Conservation (phyloP, 2,113 vertebrate species). For the Coptodon rendalli region DNA sequence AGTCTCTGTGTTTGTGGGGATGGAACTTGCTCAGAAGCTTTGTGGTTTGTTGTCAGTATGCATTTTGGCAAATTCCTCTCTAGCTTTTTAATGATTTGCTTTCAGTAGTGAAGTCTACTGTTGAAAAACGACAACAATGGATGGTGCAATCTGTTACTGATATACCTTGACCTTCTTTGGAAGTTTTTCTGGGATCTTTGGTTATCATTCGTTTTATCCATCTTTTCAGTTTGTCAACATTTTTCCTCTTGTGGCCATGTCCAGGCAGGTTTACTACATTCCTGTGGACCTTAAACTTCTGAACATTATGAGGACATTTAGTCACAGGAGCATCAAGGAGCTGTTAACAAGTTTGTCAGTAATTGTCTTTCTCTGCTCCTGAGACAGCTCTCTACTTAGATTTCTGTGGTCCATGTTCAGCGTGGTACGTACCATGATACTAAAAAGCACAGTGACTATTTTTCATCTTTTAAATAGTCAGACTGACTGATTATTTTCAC, state of each 20-base stretch:
- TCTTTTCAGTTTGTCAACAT: neutral
- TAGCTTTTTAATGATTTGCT: neutral
- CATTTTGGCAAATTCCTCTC: neutral
- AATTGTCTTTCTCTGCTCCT: neutral
- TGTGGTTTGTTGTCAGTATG: neutral
- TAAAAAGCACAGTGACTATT: neutral
- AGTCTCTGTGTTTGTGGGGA: neutral
- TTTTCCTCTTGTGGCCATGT: neutral
- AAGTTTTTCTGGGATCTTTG: neutral
- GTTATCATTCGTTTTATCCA: neutral
- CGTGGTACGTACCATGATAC: neutral
- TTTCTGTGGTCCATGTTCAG: neutral
- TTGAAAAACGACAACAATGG: neutral
- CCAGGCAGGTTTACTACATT: neutral
- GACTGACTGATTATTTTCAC: neutral
- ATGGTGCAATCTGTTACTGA: neutral
- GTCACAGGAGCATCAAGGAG: neutral
- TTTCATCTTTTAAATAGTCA: neutral
- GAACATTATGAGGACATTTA: neutral
- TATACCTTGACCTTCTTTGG: neutral
- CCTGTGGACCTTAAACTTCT: neutral
- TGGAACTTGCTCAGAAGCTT: neutral
- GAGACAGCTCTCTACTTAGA: neutral
- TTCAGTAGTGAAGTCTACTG: neutral
- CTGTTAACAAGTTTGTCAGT: neutral